A percentile compares a stretch with the other conserved stretches of the same genome.
Evolutionary conservation across 2,113 vertebrate genomes (phyloP).

Genomic region (Synchiropus splendidus): DNA sequence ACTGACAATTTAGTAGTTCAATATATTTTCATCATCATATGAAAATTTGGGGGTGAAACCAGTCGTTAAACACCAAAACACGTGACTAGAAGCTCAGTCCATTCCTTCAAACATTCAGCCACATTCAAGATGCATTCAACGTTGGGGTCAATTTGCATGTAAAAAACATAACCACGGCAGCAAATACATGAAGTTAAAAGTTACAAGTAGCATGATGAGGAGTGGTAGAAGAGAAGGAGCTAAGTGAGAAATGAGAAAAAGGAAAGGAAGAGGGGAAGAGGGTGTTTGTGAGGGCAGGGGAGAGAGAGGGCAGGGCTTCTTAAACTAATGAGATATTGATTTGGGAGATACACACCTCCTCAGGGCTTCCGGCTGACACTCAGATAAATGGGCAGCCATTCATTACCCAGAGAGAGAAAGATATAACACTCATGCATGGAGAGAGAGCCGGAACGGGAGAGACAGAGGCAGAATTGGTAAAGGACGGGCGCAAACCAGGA

Average conservation of each 20-base stretch:
- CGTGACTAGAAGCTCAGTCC: too few relatives aligned
- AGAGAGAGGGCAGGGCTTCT: slow-evolving; percentile 34
- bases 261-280: not conserved
- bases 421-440: slow-evolving; percentile 19
- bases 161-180: too few relatives aligned
- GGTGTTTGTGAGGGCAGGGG: slow-evolving; percentile 1
- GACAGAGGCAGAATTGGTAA: slow-evolving; percentile 3
- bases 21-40: too few relatives aligned
- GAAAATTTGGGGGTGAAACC: too few relatives aligned
- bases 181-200: too few relatives aligned
- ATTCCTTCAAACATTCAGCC: too few relatives aligned
- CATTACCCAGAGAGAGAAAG: slow-evolving; percentile 33
- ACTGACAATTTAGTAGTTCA: too few relatives aligned
- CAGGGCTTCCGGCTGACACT: slow-evolving; percentile 40
- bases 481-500: not conserved
- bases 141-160: too few relatives aligned
- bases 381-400: slow-evolving; percentile 48
- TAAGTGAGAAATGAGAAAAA: slow-evolving; percentile 1
- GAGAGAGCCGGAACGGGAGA: slow-evolving; percentile 1
- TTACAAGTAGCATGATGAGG: not conserved
- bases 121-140: too few relatives aligned
- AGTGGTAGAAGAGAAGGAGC: not conserved
- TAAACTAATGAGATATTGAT: slow-evolving; percentile 60
- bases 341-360: slow-evolving; percentile 42
- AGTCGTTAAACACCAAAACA: too few relatives aligned